Evolutionary conservation across 2,113 vertebrate species (phyloP).

Genomic region (Saccopteryx leptura): DNA sequence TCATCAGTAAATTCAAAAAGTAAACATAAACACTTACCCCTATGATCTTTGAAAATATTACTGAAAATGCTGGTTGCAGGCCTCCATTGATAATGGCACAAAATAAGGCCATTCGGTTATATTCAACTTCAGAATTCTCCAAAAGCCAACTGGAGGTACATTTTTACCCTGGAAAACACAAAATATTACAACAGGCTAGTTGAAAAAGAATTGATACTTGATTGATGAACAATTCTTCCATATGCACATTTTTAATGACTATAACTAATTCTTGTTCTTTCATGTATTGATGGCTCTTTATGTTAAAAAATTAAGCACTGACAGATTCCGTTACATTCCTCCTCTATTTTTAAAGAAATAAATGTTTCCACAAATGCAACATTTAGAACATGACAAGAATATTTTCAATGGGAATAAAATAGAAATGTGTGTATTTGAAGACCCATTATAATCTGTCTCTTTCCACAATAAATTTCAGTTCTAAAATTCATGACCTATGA

Average conservation of each 20-base stretch:
- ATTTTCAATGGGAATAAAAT: conserved; percentile 22
- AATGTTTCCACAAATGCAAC: conserved; percentile 39
- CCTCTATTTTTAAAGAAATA: conserved; percentile 16
- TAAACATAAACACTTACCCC: conserved; percentile 89
- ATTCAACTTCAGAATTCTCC: conserved; percentile 93
- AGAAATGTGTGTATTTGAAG: conserved; percentile 27
- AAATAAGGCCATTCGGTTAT: conserved; percentile 95
- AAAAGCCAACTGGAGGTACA: conserved; percentile 91
- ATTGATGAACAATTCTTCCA: background rate
- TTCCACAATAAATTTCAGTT: conserved; percentile 37
- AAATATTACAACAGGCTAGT: conserved; percentile 10
- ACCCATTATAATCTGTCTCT: background rate
- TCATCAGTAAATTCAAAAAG: conserved; percentile 26
- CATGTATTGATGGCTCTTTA: background rate
- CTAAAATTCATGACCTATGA: conserved; percentile 37
- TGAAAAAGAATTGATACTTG: background rate
- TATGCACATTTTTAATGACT: background rate
- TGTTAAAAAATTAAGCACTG: background rate
- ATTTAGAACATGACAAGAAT: conserved; percentile 17
- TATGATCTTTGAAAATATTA: conserved; percentile 96
- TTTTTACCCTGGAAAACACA: conserved; percentile 88
- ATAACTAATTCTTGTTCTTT: background rate
- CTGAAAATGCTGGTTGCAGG: conserved; percentile 93
- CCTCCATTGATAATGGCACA: conserved; percentile 94
- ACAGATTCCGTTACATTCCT: background rate